Evolutionary conservation across 2,113 vertebrate genomes (phyloP).

Genomic region (Macaca fascicularis): T2T-MFA8v1.1 NC_088389.1:16601501-16602000

Average conservation of each 20-base stretch:
- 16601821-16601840: constrained; percentile 92
- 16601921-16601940: not conserved
- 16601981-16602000: not conserved
- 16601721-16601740: constrained; percentile 89
- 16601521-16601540: not conserved
- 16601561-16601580: not conserved
- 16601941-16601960: not conserved
- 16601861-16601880: constrained; percentile 71
- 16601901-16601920: not conserved
- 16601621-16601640: too few relatives aligned
- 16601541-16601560: not conserved
- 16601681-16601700: constrained; percentile 89
- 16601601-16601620: not conserved
- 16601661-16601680: constrained; percentile 83
- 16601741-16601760: constrained; percentile 83
- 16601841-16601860: constrained; percentile 90
- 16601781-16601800: constrained; percentile 92
- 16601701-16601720: constrained; percentile 91
- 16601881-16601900: not conserved
- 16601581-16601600: not conserved
- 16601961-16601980: not conserved
- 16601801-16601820: constrained; percentile 89
- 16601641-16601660: not conserved
- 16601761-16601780: constrained; percentile 93
- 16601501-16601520: not conserved